A percentile compares a stretch with the other conserved stretches of the same genome.
Evolutionary conservation across 2,113 vertebrate genomes (phyloP).

Genomic region (Sclerurus mexicanus): DNA sequence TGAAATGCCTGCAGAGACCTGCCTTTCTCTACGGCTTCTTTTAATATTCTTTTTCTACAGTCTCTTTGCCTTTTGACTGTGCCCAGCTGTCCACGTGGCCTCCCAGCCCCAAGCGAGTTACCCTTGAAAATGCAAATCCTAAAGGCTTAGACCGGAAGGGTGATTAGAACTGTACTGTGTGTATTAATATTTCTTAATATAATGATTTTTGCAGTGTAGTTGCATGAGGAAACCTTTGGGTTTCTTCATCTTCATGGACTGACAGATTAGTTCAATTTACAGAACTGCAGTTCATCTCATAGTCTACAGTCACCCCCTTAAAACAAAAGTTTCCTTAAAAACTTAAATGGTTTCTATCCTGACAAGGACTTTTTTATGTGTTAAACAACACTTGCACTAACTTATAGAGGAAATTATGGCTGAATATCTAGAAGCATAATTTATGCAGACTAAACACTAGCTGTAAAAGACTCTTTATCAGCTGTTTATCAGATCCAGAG

Average conservation of each 20-base stretch:
- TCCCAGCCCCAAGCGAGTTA: neutral
- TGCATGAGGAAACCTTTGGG: neutral
- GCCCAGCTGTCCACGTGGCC: accelerated
- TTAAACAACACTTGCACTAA: neutral
- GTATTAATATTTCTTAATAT: neutral
- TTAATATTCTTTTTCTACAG: neutral
- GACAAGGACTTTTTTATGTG: neutral
- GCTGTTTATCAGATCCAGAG: neutral
- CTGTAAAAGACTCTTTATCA: neutral
- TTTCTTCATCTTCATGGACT: neutral
- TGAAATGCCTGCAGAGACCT: neutral
- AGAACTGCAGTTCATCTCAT: neutral
- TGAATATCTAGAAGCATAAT: neutral
- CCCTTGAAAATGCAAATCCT: neutral
- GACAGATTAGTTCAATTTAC: neutral
- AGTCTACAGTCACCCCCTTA: neutral
- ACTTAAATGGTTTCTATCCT: neutral
- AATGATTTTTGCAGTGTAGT: neutral
- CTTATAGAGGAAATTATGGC: neutral
- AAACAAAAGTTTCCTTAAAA: neutral
- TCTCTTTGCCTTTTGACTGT: neutral
- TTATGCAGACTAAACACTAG: neutral
- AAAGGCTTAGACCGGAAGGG: neutral
- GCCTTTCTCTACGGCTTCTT: neutral
- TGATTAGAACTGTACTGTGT: neutral